Evolutionary conservation across 2,113 vertebrate species (phyloP), one percentile per base, ranked within the genome.

Genomic region (Bagarius yarrelli): DNA sequence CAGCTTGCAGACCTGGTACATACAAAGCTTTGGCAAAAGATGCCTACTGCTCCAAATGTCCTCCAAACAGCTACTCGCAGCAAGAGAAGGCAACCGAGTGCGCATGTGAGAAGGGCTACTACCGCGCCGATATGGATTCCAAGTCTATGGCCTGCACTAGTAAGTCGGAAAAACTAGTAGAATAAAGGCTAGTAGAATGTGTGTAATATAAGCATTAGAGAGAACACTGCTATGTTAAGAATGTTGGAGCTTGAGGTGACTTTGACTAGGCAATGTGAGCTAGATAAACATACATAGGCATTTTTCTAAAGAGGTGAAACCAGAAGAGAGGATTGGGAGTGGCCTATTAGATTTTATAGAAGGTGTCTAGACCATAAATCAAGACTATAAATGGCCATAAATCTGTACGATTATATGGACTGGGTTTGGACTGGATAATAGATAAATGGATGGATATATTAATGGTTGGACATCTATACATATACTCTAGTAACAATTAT

Each of bases 1-100:
- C 87, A 95, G 94, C 94, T 0, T 95, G 94, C 87, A 89, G 92
- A 81, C 91, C 92, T 2, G 93, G 94, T 32, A 93, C 91, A 81
- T 95, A 94, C 90, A 95, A 94, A 88, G 93, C 94, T 59, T 92
- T 91, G 2, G 89, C 92, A 80, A 91, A 91, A 8, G 94, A 95
- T 47, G 89, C 92, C 75, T 93, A 92, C 91, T 95, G 94, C 88
- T 90, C 88, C 83, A 94, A 94, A 85, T 95, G 94, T 80, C 94
- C 94, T 36, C 91, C 91, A 5, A 92, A 94, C 89, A 95, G 94
- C 88, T 92, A 89, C 64, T 93, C 94, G 15, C 88, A 90, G n/a
- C 91, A 91, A 86, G 92, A 93, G 79, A 90, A 89, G 64, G 91
- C 93, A 2, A 81, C 87, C 0, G 93, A 95, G 84, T 95, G 94